Evolutionary conservation across 2,888 invertebrate genomes (phyloP).

Genomic region (Xestoiulus laeticollis): DNA sequence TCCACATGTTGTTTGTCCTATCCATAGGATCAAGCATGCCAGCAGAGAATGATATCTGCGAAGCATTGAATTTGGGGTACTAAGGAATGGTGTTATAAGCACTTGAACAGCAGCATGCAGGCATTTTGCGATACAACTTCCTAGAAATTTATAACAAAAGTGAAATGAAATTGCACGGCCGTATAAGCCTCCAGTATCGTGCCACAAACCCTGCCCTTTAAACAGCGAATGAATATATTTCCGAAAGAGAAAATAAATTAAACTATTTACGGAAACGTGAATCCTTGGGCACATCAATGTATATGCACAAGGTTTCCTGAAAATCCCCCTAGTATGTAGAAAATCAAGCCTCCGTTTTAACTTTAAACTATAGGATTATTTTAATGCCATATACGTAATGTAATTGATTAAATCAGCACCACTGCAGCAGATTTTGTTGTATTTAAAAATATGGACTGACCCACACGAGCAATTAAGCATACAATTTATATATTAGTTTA

Average conservation of each 20-base stretch:
- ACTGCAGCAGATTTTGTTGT: too few relatives aligned
- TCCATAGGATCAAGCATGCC: slow-evolving; percentile 23
- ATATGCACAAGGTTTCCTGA: too few relatives aligned
- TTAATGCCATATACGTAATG: too few relatives aligned
- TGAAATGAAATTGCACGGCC: slow-evolving; percentile 36
- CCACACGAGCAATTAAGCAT: too few relatives aligned
- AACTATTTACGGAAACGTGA: slow-evolving; percentile 20
- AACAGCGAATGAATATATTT: slow-evolving; percentile 35
- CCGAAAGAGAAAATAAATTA: neutral
- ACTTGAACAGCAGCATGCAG: slow-evolving; percentile 30
- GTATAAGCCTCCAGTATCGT: neutral
- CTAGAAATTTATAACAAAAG: slow-evolving; percentile 28
- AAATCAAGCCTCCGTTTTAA: too few relatives aligned
- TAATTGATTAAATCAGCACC: too few relatives aligned
- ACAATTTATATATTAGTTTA: too few relatives aligned
- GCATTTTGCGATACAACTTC: neutral
- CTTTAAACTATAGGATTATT: too few relatives aligned
- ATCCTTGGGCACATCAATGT: neutral
- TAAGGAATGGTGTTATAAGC: slow-evolving; percentile 13
- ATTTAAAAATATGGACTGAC: too few relatives aligned
- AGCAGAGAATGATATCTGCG: slow-evolving; percentile 28
- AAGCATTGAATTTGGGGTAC: neutral
- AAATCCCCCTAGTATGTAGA: too few relatives aligned
- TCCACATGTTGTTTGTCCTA: slow-evolving; percentile 43
- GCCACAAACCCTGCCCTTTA: neutral